A percentile compares a stretch with the other conserved stretches of the same genome.
Evolutionary conservation across 2,113 vertebrate genomes (phyloP).

Genomic region (Lipotes vexillifer): DNA sequence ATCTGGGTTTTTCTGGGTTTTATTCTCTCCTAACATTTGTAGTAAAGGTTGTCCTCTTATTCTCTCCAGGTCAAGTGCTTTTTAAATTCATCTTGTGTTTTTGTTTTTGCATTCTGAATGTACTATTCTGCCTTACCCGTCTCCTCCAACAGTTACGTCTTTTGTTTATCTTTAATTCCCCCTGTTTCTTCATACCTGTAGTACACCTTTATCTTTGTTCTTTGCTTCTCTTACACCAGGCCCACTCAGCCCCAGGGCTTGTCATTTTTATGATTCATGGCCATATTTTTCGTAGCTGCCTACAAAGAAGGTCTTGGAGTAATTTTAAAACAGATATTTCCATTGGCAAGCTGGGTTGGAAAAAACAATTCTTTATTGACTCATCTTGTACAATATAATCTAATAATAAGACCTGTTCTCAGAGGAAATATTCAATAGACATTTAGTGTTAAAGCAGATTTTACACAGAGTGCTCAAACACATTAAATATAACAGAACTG

Average conservation of each 20-base stretch:
- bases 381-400: constrained; percentile 83
- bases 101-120: constrained; percentile 70
- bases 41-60: neutral
- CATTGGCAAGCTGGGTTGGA: constrained; percentile 76
- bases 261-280: constrained; percentile 84
- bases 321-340: constrained; percentile 82
- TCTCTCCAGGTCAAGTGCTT: neutral
- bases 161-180: constrained; percentile 77
- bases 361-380: constrained; percentile 80
- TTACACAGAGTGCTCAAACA: constrained; percentile 69
- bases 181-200: constrained; percentile 75
- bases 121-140: constrained; percentile 45
- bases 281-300: constrained; percentile 78
- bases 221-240: constrained; percentile 71
- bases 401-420: constrained; percentile 82
- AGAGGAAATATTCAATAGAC: constrained; percentile 78
- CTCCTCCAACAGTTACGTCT: constrained; percentile 50
- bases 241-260: constrained; percentile 77
- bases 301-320: constrained; percentile 79
- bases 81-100: neutral
- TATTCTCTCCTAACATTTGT: neutral
- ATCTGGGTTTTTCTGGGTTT: constrained; percentile 22
- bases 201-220: constrained; percentile 78
- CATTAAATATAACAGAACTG: constrained; percentile 77
- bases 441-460: constrained; percentile 74